These are phyloP conservation scores for Cantharis flavilabris DNA, from an alignment of 2,888 invertebrate species.

Conservation along the genomic window DNA sequence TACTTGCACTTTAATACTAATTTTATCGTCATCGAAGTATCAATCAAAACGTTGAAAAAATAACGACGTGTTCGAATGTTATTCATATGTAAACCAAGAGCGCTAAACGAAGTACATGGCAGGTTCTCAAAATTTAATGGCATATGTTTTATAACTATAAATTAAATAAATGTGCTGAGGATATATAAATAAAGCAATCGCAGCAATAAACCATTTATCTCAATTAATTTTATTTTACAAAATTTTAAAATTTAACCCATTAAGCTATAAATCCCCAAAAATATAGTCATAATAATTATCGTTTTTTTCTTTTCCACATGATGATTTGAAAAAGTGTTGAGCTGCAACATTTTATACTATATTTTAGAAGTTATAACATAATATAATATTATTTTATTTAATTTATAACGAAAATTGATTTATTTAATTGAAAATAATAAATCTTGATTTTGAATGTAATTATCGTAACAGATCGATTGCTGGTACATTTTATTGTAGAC, in stretches of 20 bases:
- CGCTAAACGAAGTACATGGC: background rate
- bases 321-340: background rate
- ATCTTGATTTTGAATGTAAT: background rate
- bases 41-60: conserved; percentile 3
- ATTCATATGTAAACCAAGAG: background rate
- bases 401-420: background rate
- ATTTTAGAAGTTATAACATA: background rate
- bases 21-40: conserved; percentile 1
- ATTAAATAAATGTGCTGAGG: background rate
- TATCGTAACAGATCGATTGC: background rate
- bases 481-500: background rate
- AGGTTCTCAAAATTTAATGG: background rate
- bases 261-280: background rate
- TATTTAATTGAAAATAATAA: background rate
- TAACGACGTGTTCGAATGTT: conserved; percentile 2
- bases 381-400: background rate
- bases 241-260: background rate
- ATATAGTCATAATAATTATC: background rate
- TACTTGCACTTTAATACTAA: conserved; percentile 3
- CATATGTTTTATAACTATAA: background rate
- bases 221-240: background rate
- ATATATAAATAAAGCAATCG: background rate
- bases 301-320: background rate
- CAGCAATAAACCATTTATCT: background rate
- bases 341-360: background rate